Conservation (phyloP, 2,888 invertebrate species). For the Julus scandinavius region DNA sequence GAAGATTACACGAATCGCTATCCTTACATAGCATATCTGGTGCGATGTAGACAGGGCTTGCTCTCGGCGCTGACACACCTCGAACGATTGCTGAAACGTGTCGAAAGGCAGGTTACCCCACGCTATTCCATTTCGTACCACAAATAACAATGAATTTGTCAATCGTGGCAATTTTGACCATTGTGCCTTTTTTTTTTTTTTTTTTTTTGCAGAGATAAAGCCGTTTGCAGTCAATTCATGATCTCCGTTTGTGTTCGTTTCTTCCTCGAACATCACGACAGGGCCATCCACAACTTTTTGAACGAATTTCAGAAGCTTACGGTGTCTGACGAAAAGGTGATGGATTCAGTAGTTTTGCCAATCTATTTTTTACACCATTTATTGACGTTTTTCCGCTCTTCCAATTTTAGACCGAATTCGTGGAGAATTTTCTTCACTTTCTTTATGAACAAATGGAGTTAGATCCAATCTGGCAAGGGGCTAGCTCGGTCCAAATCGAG, state of each 20-base stretch:
- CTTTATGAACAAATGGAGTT: constrained; percentile 73
- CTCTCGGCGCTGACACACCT: constrained; percentile 79
- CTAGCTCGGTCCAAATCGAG: constrained; percentile 77
- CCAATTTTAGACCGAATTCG: constrained; percentile 73
- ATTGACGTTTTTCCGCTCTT: not conserved
- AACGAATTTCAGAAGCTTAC: constrained; percentile 82
- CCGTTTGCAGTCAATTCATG: constrained; percentile 78
- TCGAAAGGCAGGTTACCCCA: constrained; percentile 63
- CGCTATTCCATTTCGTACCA: not conserved
- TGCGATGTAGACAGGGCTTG: constrained; percentile 81
- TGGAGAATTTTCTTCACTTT: constrained; percentile 79
- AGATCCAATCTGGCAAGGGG: constrained; percentile 79
- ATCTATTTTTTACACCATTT: not conserved
- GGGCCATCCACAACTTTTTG: constrained; percentile 78
- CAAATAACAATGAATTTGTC: not conserved
- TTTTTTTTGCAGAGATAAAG: constrained; percentile 70
- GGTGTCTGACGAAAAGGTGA: constrained; percentile 87
- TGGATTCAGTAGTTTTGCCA: not conserved
- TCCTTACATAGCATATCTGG: constrained; percentile 84
- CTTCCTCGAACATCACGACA: constrained; percentile 82
- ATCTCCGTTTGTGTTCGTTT: constrained; percentile 80
- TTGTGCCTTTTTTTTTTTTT: not conserved
- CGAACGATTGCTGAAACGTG: constrained; percentile 71
- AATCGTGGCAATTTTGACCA: not conserved
- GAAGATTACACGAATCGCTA: constrained; percentile 81